These are phyloP conservation scores for Buathra laborator DNA, from an alignment of 2,888 invertebrate species.

Conservation along the genomic window DNA sequence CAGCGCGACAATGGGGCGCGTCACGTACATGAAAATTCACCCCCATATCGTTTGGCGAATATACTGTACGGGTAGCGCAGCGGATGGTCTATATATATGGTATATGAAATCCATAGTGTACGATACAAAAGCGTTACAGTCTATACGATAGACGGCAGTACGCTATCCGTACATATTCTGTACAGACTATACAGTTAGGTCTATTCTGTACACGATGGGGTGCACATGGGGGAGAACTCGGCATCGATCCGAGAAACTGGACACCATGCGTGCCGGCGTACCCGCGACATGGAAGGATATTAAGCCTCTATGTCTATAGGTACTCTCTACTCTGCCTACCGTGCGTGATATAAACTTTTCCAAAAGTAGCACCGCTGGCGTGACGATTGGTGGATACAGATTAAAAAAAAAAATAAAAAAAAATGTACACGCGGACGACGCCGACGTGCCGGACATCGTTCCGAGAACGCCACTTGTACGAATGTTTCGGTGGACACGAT, in stretches of 20 bases:
- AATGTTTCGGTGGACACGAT: not conserved
- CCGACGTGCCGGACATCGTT: not conserved
- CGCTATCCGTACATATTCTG: constrained; percentile 24
- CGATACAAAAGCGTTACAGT: constrained; percentile 19
- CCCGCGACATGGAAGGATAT: constrained; percentile 51
- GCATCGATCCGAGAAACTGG: constrained; percentile 69
- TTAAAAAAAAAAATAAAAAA: not conserved
- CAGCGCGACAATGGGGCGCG: constrained; percentile 73
- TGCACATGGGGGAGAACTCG: constrained; percentile 38
- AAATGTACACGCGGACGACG: not conserved
- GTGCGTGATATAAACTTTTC: constrained; percentile 4
- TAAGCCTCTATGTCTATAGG: not conserved
- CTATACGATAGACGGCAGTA: constrained; percentile 31
- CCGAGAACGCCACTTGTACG: not conserved
- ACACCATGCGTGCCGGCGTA: constrained; percentile 63
- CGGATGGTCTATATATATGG: not conserved
- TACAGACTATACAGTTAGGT: constrained; percentile 48
- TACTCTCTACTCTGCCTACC: constrained; percentile 4
- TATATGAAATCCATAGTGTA: constrained; percentile 26
- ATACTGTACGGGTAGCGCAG: constrained; percentile 1
- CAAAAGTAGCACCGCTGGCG: constrained; percentile 5
- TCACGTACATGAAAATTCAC: constrained; percentile 67
- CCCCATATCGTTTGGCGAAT: constrained; percentile 60
- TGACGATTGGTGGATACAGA: constrained; percentile 27
- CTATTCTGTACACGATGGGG: constrained; percentile 57